Conservation (phyloP, 2,113 vertebrate genomes). For the Bubo bubo region DNA sequence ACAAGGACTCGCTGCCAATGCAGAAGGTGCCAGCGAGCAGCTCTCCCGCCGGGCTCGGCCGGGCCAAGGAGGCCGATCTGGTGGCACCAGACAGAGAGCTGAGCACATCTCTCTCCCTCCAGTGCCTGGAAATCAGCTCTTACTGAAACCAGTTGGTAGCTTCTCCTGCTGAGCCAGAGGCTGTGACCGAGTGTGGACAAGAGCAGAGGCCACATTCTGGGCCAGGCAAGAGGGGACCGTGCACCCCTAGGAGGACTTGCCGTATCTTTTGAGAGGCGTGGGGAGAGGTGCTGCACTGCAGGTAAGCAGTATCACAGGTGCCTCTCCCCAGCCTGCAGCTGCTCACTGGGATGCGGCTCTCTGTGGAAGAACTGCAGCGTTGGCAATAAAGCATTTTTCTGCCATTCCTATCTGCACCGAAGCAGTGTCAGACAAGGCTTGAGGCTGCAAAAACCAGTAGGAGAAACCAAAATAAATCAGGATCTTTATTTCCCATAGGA, state of each 20-base stretch:
- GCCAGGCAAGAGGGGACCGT: too few species aligned
- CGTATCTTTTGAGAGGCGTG: fast-evolving
- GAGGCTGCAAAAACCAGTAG: neutral
- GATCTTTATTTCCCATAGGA: conserved; percentile 40
- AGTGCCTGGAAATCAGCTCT: neutral
- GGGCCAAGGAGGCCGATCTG: fast-evolving
- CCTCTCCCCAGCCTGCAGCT: neutral
- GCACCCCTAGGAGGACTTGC: neutral
- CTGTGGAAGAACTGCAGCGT: neutral
- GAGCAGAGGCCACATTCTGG: fast-evolving
- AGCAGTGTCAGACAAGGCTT: neutral
- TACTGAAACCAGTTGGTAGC: neutral
- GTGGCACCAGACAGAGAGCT: fast-evolving
- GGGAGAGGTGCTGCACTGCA: neutral
- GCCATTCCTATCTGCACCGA: neutral
- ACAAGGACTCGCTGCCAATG: neutral
- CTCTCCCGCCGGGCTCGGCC: fast-evolving
- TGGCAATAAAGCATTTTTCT: neutral
- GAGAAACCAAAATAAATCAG: conserved; percentile 6
- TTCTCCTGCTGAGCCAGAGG: neutral
- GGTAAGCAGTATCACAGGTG: neutral
- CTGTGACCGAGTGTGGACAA: neutral
- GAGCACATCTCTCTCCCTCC: neutral
- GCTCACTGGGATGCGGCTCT: fast-evolving
- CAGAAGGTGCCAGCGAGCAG: neutral